Percentiles rank a stretch among this genome's conserved stretches.
Conservation (phyloP, 2,113 vertebrate genomes). For the Hippocampus barbouri region DNA sequence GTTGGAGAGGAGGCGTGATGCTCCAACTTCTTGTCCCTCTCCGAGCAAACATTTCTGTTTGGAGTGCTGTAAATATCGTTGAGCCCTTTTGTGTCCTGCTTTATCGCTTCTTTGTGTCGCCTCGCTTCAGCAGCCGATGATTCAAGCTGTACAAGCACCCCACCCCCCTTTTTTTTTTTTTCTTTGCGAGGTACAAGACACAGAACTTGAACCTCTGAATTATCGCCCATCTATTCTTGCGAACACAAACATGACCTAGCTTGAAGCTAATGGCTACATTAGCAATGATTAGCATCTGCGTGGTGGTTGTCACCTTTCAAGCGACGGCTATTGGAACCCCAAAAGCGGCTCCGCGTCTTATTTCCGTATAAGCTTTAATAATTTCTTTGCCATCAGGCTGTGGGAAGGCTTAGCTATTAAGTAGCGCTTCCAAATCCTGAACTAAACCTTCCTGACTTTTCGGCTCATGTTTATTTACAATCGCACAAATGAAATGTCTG, state of each 20-base stretch:
- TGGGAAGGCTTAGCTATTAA: not conserved
- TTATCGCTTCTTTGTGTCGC: not conserved
- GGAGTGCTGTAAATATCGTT: constrained; percentile 1
- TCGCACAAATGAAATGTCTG: not conserved
- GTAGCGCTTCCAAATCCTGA: not conserved
- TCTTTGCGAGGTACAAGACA: not conserved
- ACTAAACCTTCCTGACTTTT: not conserved
- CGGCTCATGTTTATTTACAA: not conserved
- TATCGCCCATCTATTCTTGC: too few relatives aligned
- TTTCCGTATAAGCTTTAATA: not conserved
- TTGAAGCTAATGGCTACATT: too few relatives aligned
- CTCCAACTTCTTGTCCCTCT: constrained; percentile 14
- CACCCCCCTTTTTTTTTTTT: not conserved
- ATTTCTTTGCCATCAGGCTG: not conserved
- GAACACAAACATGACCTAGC: too few relatives aligned
- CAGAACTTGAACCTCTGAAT: not conserved
- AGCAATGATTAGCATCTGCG: not conserved
- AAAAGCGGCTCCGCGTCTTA: not conserved
- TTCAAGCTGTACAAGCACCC: constrained; percentile 9
- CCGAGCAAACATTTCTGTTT: constrained; percentile 6
- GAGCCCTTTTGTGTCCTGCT: not conserved
- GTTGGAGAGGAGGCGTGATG: constrained; percentile 1
- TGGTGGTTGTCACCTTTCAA: too few relatives aligned
- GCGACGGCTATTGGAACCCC: too few relatives aligned
- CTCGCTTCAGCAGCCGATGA: not conserved